Percentiles rank a stretch among this genome's conserved stretches.
These are phyloP conservation scores for Acrossocheilus fasciatus DNA, from an alignment of 2,797 vertebrate genomes.

Conservation along the genomic window DNA sequence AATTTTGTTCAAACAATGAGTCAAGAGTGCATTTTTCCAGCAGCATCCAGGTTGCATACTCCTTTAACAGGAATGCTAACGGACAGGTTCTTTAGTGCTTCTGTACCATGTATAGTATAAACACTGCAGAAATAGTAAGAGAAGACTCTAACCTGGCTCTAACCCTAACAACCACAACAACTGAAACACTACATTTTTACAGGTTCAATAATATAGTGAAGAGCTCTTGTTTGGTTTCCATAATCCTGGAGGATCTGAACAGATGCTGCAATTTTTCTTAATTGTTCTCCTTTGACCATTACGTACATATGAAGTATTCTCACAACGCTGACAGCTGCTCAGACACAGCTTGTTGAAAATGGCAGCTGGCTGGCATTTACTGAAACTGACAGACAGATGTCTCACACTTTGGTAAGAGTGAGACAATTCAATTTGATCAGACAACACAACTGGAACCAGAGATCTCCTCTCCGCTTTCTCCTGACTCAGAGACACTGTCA, in stretches of 20 bases:
- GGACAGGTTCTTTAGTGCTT: neutral
- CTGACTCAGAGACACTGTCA: slow-evolving; percentile 50
- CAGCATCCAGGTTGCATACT: neutral
- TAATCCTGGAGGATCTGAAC: slow-evolving; percentile 11
- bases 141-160: neutral
- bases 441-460: slow-evolving; percentile 15
- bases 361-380: slow-evolving; percentile 8
- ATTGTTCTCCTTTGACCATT: slow-evolving; percentile 31
- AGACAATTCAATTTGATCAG: slow-evolving; percentile 18
- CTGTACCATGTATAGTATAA: neutral
- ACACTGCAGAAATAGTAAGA: neutral
- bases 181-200: neutral
- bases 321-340: slow-evolving; percentile 24
- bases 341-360: slow-evolving; percentile 26
- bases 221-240: neutral
- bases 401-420: neutral
- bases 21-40: neutral
- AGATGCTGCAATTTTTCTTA: slow-evolving; percentile 18
- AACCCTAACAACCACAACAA: neutral
- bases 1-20: neutral
- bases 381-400: slow-evolving; percentile 35
- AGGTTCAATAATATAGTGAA: neutral
- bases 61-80: neutral
- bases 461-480: slow-evolving; percentile 36
- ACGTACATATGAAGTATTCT: neutral